phyloP scores from a whole-genome alignment of 1,140 invertebrate genomes.

The Ceratosolen solmsi region DNA sequence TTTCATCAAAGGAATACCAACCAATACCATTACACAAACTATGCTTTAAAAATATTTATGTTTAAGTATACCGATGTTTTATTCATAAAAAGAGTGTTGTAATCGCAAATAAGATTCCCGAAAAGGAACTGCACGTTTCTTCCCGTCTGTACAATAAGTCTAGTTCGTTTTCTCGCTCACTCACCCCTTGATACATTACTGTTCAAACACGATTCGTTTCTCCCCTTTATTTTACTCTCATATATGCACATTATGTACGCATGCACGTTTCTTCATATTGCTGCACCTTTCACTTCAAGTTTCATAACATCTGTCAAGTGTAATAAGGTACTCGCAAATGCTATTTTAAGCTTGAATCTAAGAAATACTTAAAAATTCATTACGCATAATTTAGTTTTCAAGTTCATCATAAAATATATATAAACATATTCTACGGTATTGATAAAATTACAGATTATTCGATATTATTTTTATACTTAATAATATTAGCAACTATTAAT shows the following conservation, averaged over 20 bases:
- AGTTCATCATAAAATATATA: no score
- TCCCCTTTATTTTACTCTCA: conserved; percentile 14
- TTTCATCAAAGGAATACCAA: no score
- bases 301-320: not conserved
- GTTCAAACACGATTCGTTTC: conserved; percentile 47
- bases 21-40: no score
- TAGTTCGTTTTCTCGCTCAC: not conserved
- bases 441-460: not conserved
- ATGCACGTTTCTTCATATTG: conserved; percentile 4
- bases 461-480: not conserved
- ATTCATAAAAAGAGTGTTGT: conserved; percentile 37
- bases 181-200: conserved; percentile 46
- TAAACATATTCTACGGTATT: no score
- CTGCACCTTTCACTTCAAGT: not conserved
- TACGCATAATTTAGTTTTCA: no score
- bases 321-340: not conserved
- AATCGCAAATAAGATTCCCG: conserved; percentile 28
- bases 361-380: not conserved
- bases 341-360: not conserved
- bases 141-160: not conserved
- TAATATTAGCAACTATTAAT: conserved; percentile 20
- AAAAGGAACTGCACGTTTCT: conserved; percentile 13
- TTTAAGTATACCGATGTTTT: conserved; percentile 30
- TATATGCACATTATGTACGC: not conserved
- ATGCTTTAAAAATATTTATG: no score